phyloP scores from a whole-genome alignment of 2,113 vertebrate species.

The Anhinga rufa region DNA sequence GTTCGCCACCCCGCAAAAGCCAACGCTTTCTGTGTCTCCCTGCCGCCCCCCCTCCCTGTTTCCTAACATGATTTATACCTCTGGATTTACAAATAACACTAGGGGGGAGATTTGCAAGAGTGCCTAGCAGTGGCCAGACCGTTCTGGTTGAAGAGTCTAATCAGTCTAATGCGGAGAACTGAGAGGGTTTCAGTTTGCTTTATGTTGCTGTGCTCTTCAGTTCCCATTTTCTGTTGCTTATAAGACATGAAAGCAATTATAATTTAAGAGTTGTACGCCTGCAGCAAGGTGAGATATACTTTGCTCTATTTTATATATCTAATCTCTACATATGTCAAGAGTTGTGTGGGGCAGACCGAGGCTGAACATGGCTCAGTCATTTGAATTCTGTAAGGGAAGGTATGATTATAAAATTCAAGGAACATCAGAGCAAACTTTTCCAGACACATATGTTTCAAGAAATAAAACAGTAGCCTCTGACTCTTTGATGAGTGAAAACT shows the following conservation, averaged over 20 bases:
- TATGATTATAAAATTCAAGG: background rate
- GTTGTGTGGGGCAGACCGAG: background rate
- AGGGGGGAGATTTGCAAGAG: background rate
- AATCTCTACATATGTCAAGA: background rate
- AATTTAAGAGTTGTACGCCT: background rate
- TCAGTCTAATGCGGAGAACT: background rate
- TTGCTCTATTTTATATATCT: background rate
- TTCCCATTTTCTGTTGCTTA: background rate
- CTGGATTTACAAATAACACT: background rate
- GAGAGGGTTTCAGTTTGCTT: background rate
- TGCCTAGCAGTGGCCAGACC: background rate
- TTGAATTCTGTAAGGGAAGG: background rate
- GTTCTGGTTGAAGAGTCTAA: background rate
- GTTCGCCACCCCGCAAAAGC: conserved; percentile 7
- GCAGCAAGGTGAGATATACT: background rate
- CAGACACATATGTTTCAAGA: background rate
- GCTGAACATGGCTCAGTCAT: background rate
- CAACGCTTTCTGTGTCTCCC: background rate
- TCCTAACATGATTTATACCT: background rate
- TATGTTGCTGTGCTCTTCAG: background rate
- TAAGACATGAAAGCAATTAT: background rate
- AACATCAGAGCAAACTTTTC: background rate
- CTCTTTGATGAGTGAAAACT: background rate
- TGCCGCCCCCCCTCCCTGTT: background rate
- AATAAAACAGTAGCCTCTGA: background rate